Evolutionary conservation across 2,888 invertebrate species (phyloP).

Genomic region (Lasioglossum figueresi): DNA sequence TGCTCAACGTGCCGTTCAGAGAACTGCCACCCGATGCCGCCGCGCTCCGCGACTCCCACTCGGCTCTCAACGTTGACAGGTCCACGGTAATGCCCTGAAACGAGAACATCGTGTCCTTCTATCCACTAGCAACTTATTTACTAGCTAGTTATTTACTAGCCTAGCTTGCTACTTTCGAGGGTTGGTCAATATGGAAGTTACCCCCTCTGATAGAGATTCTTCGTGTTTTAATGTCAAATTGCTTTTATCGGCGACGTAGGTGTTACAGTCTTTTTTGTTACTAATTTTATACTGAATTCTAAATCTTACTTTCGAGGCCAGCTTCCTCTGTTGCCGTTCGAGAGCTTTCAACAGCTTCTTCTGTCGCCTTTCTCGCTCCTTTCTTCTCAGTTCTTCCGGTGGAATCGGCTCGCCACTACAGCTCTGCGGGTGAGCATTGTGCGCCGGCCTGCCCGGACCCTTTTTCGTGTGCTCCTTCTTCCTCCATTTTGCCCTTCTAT

Average conservation of each 20-base stretch:
- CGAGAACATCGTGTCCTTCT: slow-evolving; percentile 15
- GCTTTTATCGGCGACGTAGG: background rate
- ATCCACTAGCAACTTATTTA: background rate
- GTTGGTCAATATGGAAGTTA: background rate
- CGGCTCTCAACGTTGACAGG: slow-evolving; percentile 92
- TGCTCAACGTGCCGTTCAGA: slow-evolving; percentile 74
- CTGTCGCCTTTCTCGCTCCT: slow-evolving; percentile 94
- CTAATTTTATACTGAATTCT: background rate
- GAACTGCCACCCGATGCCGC: slow-evolving; percentile 86
- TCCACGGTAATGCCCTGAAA: slow-evolving; percentile 92
- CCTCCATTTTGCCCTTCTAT: slow-evolving; percentile 99
- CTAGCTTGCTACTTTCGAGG: background rate
- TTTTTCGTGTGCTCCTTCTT: slow-evolving; percentile 99
- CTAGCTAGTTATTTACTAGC: too few relatives aligned
- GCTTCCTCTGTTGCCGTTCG: slow-evolving; percentile 95
- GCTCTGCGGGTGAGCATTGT: slow-evolving; percentile 98
- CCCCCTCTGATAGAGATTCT: background rate
- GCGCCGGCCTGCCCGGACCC: slow-evolving; percentile 98
- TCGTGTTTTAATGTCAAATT: background rate
- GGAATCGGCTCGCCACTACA: slow-evolving; percentile 99
- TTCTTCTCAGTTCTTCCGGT: slow-evolving; percentile 93
- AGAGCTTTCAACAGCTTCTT: slow-evolving; percentile 96
- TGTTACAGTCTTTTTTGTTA: background rate
- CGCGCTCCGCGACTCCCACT: slow-evolving; percentile 89
- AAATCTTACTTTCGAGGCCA: slow-evolving; percentile 89